Evolutionary conservation across 2,888 invertebrate genomes (phyloP).

Genomic region (Trissoscelio sp.): DNA sequence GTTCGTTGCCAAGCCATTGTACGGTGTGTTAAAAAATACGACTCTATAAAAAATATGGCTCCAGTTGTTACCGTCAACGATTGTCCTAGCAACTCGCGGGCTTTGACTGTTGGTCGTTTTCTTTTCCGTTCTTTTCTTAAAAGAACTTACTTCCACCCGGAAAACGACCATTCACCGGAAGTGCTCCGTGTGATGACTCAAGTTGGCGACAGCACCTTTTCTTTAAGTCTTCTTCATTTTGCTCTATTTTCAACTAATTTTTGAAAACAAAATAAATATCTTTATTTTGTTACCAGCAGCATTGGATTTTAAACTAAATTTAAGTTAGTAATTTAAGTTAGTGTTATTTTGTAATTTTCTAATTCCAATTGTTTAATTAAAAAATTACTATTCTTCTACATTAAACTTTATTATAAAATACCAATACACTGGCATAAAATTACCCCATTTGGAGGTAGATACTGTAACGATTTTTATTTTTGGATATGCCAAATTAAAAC

Average conservation of each 20-base stretch:
- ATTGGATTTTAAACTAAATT: neutral
- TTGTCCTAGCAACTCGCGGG: slow-evolving; percentile 42
- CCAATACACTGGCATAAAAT: too few relatives aligned
- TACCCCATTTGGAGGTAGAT: too few relatives aligned
- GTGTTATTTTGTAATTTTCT: neutral
- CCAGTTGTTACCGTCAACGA: slow-evolving; percentile 40
- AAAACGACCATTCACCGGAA: slow-evolving; percentile 61
- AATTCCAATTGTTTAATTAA: too few relatives aligned
- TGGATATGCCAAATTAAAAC: too few relatives aligned
- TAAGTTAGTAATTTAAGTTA: neutral
- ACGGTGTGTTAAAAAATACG: slow-evolving; percentile 23
- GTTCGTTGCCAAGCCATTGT: slow-evolving; percentile 24
- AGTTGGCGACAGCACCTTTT: slow-evolving; percentile 47
- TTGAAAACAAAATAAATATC: neutral
- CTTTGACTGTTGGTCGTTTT: slow-evolving; percentile 55
- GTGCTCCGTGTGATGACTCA: slow-evolving; percentile 47
- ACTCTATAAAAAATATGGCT: slow-evolving; percentile 44
- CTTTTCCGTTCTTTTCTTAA: slow-evolving; percentile 55
- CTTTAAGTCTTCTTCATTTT: slow-evolving; percentile 25
- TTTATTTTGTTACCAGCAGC: neutral
- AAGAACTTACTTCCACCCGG: slow-evolving; percentile 58
- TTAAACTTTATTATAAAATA: too few relatives aligned
- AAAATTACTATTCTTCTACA: too few relatives aligned
- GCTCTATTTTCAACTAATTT: slow-evolving; percentile 30
- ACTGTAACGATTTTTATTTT: too few relatives aligned